Base-by-base conservation (phyloP, 1,140 invertebrate species). In the Papilio polyxenes region DNA sequence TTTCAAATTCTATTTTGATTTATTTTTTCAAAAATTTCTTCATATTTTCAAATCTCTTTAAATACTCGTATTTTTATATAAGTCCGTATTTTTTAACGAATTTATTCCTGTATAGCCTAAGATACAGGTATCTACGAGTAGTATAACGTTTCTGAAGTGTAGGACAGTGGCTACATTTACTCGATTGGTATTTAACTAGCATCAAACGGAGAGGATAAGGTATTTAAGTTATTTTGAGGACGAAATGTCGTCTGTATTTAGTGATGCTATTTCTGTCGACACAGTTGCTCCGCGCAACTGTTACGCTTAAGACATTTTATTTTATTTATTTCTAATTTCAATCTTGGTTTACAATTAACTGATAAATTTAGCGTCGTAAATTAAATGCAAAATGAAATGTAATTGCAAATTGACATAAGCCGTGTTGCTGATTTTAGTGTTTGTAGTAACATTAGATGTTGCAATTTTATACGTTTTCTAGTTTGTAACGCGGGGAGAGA, bases 401-500 rank as follows among this genome's bases (percentile, higher is more conserved):
- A 31, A 20, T 10, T 31, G 10, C 20, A 62, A 3, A 37, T 31
- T 15, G 11, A 72, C 10, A 72, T 37, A 40, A 37, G 6, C 31
- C 37, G 5, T 72, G 31, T 72, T 72, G 5, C 62, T 31, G 17
- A 72, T 15, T 17, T 17, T 40, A 37, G 31, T 37, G 15, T 37
- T 72, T 31, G 37, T 40, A 6, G 65, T 72, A 15, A 72, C 65
- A 72, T 72, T 72, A 72, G 65, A 15, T 15, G 53, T 79, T 78
- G 31, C n/a, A 56, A 72, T 79, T 79, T 62, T 62, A 79, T 79
- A 75, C 81, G 80, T 77, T 85, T 85, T 85, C 84, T 85, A 77
- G 76, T 72, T 83, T 77, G 80, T 82, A 82, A 62, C 62, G 75
- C 81, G 65, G 84, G 82, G 83, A 85, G 85, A 83, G 82, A 85